Conservation (phyloP, 2,797 vertebrate genomes). For the Danio aesculapii region DNA sequence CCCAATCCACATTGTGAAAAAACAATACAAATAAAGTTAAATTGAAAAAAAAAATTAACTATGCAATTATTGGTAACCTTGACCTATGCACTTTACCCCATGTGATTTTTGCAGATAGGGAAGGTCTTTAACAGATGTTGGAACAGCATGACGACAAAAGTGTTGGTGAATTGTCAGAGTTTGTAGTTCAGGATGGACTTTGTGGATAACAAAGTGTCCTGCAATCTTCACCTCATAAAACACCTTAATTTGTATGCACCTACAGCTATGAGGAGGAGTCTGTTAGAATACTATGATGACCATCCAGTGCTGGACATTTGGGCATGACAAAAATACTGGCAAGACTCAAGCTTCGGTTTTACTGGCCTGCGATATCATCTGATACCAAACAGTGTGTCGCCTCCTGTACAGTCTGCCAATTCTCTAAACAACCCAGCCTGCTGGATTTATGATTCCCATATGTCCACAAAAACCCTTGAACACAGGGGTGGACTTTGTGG, state of each 20-base stretch:
- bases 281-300: constrained; percentile 32
- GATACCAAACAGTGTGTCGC: neutral
- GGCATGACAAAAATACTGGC: neutral
- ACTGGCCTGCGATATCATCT: constrained; percentile 2
- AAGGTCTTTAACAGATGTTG: neutral
- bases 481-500: neutral
- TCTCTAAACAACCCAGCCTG: constrained; percentile 33
- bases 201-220: neutral
- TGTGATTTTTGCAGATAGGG: too few relatives aligned
- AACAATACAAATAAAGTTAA: too few relatives aligned
- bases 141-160: neutral
- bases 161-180: too few relatives aligned
- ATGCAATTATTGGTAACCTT: neutral
- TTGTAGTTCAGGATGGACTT: constrained; percentile 8
- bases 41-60: too few relatives aligned
- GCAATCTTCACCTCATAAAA: constrained; percentile 6
- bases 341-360: neutral
- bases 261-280: neutral
- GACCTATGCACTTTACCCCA: too few relatives aligned
- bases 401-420: constrained; percentile 35
- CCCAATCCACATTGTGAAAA: too few relatives aligned
- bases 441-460: neutral
- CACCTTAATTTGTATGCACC: neutral
- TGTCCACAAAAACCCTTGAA: too few relatives aligned
- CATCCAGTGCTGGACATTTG: constrained; percentile 26